Percentiles rank a stretch among this genome's conserved stretches.
These are phyloP conservation scores for Syrista parreyssii DNA, from an alignment of 2,888 invertebrate genomes.

Conservation along the genomic window DNA sequence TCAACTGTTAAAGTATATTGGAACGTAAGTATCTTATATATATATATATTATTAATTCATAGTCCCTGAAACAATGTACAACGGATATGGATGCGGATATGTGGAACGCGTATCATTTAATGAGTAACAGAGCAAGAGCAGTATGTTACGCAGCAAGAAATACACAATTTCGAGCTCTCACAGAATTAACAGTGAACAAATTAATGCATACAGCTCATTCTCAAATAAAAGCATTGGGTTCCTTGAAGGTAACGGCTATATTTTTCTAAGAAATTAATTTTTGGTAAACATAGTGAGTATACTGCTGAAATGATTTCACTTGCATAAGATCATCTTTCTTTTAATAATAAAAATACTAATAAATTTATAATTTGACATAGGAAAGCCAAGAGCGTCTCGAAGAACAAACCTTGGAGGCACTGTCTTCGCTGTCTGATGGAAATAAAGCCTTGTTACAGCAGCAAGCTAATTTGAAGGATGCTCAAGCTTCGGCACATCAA, in stretches of 20 bases:
- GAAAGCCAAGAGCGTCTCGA: constrained; percentile 67
- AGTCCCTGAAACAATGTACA: constrained; percentile 74
- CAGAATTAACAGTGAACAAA: constrained; percentile 75
- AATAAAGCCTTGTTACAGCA: constrained; percentile 68
- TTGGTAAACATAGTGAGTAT: not conserved
- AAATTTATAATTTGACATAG: constrained; percentile 33
- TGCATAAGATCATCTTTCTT: not conserved
- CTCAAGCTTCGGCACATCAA: constrained; percentile 67
- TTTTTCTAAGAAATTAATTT: not conserved
- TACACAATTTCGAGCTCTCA: constrained; percentile 73
- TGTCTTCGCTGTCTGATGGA: constrained; percentile 64
- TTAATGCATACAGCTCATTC: constrained; percentile 70
- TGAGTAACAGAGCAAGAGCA: constrained; percentile 76
- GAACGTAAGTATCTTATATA: constrained; percentile 17
- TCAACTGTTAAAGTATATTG: not conserved
- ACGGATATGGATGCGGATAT: constrained; percentile 74
- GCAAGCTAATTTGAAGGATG: constrained; percentile 68
- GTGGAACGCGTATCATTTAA: constrained; percentile 78
- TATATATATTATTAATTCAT: constrained; percentile 32
- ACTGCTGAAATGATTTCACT: constrained; percentile 5
- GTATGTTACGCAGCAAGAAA: constrained; percentile 75
- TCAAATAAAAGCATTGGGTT: constrained; percentile 66
- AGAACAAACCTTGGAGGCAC: constrained; percentile 63
- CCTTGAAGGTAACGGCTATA: constrained; percentile 62
- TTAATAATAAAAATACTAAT: not conserved